Percentiles rank a stretch among this genome's conserved stretches.
These are phyloP conservation scores for Enteromius anoplus DNA, from an alignment of 2,797 vertebrate genomes.

Conservation along the genomic window DNA sequence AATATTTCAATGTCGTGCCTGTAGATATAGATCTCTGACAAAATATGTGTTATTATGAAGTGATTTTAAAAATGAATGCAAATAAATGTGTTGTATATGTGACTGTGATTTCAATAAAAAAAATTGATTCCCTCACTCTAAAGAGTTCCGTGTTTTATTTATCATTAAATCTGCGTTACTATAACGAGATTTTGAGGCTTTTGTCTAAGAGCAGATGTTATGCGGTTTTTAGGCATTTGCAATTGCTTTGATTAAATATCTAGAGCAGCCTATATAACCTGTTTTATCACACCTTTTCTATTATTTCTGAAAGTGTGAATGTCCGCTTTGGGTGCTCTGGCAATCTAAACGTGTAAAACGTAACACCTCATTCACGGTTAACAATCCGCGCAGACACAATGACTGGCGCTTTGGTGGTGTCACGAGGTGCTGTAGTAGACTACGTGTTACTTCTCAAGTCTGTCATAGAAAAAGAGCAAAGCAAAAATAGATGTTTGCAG, in stretches of 20 bases:
- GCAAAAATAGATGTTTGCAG: background rate
- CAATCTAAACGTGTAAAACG: conserved; percentile 59
- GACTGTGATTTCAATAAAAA: conserved; percentile 21
- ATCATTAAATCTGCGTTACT: background rate
- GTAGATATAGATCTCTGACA: conserved; percentile 61
- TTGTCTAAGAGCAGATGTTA: background rate
- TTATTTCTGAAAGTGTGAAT: conserved; percentile 72
- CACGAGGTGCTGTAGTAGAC: background rate
- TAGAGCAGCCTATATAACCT: background rate
- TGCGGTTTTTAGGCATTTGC: background rate
- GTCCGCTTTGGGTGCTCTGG: conserved; percentile 62
- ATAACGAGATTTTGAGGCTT: background rate
- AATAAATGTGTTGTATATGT: conserved; percentile 15
- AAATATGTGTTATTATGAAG: conserved; percentile 5
- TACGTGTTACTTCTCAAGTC: background rate
- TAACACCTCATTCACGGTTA: conserved; percentile 56
- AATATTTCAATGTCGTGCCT: conserved; percentile 74
- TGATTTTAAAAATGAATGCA: conserved; percentile 14
- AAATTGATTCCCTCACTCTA: background rate
- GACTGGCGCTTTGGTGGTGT: background rate
- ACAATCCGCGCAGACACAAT: background rate
- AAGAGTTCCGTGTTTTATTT: background rate
- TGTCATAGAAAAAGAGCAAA: background rate
- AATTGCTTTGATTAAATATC: conserved; percentile 38
- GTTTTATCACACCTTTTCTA: conserved; percentile 57